Evolutionary conservation across 2,888 invertebrate genomes (phyloP).

Genomic region (Onthophagus sagittarius): DNA sequence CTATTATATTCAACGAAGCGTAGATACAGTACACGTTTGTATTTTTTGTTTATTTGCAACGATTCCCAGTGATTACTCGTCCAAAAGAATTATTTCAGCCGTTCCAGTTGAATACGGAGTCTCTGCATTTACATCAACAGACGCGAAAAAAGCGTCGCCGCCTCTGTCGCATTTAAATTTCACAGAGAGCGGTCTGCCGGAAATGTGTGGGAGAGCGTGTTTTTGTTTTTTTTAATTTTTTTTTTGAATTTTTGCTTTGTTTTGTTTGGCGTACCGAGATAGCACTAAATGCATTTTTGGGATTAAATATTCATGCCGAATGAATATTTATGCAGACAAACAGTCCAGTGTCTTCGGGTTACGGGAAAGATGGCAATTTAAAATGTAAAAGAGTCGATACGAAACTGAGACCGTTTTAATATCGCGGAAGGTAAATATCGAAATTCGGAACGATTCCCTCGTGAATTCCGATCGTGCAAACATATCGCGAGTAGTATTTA

Average conservation of each 20-base stretch:
- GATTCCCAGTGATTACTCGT: not conserved
- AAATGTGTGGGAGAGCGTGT: not conserved
- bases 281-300: not conserved
- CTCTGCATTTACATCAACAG: not conserved
- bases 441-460: not conserved
- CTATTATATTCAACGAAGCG: not conserved
- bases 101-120: not conserved
- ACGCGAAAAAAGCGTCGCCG: not conserved
- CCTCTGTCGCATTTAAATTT: not conserved
- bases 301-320: not conserved
- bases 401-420: not conserved
- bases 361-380: not conserved
- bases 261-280: not conserved
- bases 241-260: too few relatives aligned
- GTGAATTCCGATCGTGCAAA: not conserved
- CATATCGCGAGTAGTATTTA: not conserved
- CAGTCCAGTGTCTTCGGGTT: not conserved
- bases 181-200: not conserved
- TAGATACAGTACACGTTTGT: not conserved
- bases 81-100: not conserved
- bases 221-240: not conserved
- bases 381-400: not conserved
- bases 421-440: not conserved
- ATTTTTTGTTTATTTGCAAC: not conserved
- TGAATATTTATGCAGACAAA: not conserved